These are phyloP conservation scores for Tuta absoluta DNA, from an alignment of 2,888 invertebrate genomes.

Conservation along the genomic window DNA sequence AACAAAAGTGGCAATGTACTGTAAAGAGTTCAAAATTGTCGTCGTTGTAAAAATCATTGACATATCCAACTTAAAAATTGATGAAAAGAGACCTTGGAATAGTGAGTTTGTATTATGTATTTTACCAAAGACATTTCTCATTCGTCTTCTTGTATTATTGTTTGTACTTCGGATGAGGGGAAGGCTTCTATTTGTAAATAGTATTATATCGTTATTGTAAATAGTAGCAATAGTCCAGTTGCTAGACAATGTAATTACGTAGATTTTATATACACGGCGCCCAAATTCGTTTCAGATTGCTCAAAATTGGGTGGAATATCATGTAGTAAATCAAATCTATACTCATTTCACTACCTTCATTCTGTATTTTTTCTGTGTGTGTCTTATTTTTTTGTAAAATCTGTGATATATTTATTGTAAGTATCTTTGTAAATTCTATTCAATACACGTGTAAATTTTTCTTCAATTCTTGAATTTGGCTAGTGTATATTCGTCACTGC, in stretches of 20 bases:
- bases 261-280: conserved; percentile 55
- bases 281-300: conserved; percentile 34
- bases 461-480: conserved; percentile 48
- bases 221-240: conserved; percentile 62
- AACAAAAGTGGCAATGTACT: neutral
- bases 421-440: conserved; percentile 69
- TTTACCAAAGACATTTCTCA: conserved; percentile 1
- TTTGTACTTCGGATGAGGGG: neutral
- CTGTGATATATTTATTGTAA: conserved; percentile 82
- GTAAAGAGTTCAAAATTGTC: neutral
- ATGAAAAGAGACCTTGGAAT: neutral
- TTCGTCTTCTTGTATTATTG: neutral
- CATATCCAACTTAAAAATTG: neutral
- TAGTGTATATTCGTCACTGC: conserved; percentile 37
- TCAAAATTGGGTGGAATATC: conserved; percentile 40
- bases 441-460: conserved; percentile 43
- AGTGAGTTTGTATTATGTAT: neutral
- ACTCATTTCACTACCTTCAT: conserved; percentile 26
- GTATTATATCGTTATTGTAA: conserved; percentile 61
- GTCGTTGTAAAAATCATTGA: neutral
- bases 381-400: conserved; percentile 73
- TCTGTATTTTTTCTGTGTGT: conserved; percentile 47
- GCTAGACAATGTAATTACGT: conserved; percentile 59
- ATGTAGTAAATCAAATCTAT: conserved; percentile 1
- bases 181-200: conserved; percentile 43